phyloP scores from a whole-genome alignment of 2,888 invertebrate genomes.

The Hemicrepidius hirtus region DNA sequence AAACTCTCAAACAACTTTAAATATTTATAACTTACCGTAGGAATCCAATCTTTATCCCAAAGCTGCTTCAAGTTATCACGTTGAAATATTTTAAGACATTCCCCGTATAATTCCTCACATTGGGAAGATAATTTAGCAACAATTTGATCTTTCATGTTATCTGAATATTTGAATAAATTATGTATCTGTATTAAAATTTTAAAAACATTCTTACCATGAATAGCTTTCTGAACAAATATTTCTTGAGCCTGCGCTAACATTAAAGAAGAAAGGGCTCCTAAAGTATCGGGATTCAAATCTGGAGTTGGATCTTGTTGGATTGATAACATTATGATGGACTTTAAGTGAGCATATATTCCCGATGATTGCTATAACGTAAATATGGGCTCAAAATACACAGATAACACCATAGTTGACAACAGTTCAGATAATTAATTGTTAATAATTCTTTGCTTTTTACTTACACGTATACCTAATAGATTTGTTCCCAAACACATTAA shows the following conservation, averaged over 20 bases:
- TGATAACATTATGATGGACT: conserved; percentile 84
- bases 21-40: conserved; percentile 74
- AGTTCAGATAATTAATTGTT: too few species aligned
- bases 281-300: conserved; percentile 94
- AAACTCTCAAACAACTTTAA: conserved; percentile 5
- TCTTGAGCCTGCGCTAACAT: conserved; percentile 99
- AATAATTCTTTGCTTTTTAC: too few species aligned
- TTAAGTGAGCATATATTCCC: conserved; percentile 91
- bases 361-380: conserved; percentile 82
- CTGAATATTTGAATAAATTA: conserved; percentile 70
- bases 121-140: conserved; percentile 95
- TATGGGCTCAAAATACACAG: too few species aligned
- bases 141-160: conserved; percentile 95
- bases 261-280: conserved; percentile 88
- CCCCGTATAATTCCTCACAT: conserved; percentile 95
- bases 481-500: too few species aligned
- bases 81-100: conserved; percentile 90
- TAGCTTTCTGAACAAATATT: conserved; percentile 95
- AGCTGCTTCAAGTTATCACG: conserved; percentile 87
- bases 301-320: conserved; percentile 97
- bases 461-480: too few species aligned
- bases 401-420: too few species aligned
- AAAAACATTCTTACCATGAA: conserved; percentile 76
- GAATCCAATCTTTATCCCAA: conserved; percentile 94
- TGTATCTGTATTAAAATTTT: conserved; percentile 44